These are phyloP conservation scores for Calvadosia cruxmelitensis DNA, from an alignment of 30 jellyfish, hydroid and myxozoan species.

Conservation along the genomic window DNA sequence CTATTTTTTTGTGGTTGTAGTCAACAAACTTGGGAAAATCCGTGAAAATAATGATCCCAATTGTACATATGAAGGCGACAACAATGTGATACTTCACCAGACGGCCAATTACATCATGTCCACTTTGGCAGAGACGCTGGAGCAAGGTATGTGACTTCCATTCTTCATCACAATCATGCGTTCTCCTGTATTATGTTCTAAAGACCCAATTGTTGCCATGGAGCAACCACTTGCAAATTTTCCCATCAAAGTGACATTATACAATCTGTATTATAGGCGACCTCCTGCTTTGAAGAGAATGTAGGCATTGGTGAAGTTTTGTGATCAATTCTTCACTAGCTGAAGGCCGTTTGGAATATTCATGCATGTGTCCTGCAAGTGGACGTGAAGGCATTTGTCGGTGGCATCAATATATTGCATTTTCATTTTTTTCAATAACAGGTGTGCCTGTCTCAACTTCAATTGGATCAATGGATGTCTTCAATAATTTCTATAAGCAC, in stretches of 20 bases:
- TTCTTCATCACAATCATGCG: no score
- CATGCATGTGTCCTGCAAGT: neutral
- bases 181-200: no score
- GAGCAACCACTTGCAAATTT: no score
- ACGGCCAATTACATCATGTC: slow-evolving; percentile 55
- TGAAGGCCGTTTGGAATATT: neutral
- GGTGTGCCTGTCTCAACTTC: neutral
- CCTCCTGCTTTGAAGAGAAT: neutral
- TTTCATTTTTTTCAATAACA: no score
- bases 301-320: neutral
- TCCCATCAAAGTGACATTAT: no score
- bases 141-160: no score
- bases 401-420: neutral
- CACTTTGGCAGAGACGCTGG: neutral
- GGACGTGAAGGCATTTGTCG: neutral
- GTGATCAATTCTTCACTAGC: neutral
- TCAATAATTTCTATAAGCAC: neutral
- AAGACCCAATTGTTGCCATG: no score
- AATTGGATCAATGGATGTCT: neutral
- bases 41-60: slow-evolving; percentile 77
- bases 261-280: no score
- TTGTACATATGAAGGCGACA: slow-evolving; percentile 95
- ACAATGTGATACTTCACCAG: slow-evolving; percentile 64
- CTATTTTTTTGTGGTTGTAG: slow-evolving; percentile 21
- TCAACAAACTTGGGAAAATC: slow-evolving; percentile 51